Percentiles rank a stretch among this genome's conserved stretches.
Conservation (phyloP, 2,888 invertebrate genomes). For the Deilephila elpenor region DNA sequence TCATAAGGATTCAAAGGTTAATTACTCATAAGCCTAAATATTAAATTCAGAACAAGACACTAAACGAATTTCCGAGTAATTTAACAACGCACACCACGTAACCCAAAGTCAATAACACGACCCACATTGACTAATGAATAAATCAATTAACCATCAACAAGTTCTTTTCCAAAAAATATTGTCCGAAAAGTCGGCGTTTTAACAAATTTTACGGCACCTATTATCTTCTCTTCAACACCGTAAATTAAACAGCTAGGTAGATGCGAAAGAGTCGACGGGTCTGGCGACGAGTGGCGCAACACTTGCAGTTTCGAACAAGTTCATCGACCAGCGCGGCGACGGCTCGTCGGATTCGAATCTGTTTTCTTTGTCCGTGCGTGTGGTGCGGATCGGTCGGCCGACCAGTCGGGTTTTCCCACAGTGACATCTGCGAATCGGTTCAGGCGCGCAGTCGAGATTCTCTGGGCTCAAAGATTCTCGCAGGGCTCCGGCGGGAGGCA, state of each 20-base stretch:
- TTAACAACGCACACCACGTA: slow-evolving; percentile 9
- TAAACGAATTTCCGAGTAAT: slow-evolving; percentile 18
- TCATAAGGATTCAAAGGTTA: slow-evolving; percentile 34
- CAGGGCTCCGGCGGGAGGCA: slow-evolving; percentile 56
- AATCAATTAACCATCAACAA: slow-evolving; percentile 23
- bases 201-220: slow-evolving; percentile 76
- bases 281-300: slow-evolving; percentile 51
- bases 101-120: not conserved
- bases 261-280: slow-evolving; percentile 58
- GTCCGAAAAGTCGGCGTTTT: slow-evolving; percentile 66
- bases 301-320: slow-evolving; percentile 37
- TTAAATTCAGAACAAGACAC: slow-evolving; percentile 4
- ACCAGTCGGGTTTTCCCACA: slow-evolving; percentile 51
- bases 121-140: slow-evolving; percentile 26
- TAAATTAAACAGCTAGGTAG: slow-evolving; percentile 77
- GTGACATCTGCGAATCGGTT: slow-evolving; percentile 62
- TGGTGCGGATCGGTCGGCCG: slow-evolving; percentile 54
- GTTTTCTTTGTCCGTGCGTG: slow-evolving; percentile 78
- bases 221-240: slow-evolving; percentile 77
- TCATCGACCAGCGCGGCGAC: slow-evolving; percentile 46
- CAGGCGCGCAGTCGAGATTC: slow-evolving; percentile 35
- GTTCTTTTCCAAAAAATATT: slow-evolving; percentile 47
- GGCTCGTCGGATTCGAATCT: slow-evolving; percentile 65
- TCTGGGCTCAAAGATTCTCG: slow-evolving; percentile 45
- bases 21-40: slow-evolving; percentile 24